Evolutionary conservation across 2,113 vertebrate species (phyloP), one percentile per base, ranked within the genome.

Genomic region (Lasiurus cinereus): DNA sequence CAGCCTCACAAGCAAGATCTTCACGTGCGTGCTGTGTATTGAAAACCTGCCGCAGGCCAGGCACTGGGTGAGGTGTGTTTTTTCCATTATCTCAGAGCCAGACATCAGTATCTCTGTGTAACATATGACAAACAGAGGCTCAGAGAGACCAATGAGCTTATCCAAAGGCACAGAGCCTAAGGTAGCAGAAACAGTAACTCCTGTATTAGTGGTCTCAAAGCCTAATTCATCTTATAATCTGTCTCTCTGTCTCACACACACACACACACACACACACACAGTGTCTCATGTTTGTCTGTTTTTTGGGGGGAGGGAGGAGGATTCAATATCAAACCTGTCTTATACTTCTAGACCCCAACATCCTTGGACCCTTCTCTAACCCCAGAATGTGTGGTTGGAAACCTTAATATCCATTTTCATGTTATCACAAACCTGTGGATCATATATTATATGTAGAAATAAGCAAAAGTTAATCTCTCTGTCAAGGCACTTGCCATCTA

Each of bases 371-470:
- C 36, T 74, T 14, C 33, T 39, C 18, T 76, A 70, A 79, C 19
- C 72, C 62, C 16, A 72, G 33, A 89, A 15, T 70, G 3, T 9
- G 27, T 59, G 29, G 29, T 46, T 80, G 9, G 24, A 86, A 86
- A 83, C 11, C 48, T 85, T 46, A 72, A 18, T 72, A 93, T 54
- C 79, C 62, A 67, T 62, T 69, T 90, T 31, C 36, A 84, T 48
- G 76, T 88, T 67, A 66, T 94, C 27, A 66, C n/a, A 89, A 84
- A 33, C 14, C 50, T 88, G 1, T 48, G 70, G 85, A 43, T 43
- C 19, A 77, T 14, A 18, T 62, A 64, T 70, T 90, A 70, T 36
- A 92, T 73, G 31, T n/a, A 95, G 64, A 95, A 79, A 64, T 54
- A 76, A 87, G 36, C 5, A 22, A 39, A 90, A 91, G 22, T 11